Evolutionary conservation across 2,888 invertebrate species (phyloP).

Genomic region (Zaprionus obscuricornis): DNA sequence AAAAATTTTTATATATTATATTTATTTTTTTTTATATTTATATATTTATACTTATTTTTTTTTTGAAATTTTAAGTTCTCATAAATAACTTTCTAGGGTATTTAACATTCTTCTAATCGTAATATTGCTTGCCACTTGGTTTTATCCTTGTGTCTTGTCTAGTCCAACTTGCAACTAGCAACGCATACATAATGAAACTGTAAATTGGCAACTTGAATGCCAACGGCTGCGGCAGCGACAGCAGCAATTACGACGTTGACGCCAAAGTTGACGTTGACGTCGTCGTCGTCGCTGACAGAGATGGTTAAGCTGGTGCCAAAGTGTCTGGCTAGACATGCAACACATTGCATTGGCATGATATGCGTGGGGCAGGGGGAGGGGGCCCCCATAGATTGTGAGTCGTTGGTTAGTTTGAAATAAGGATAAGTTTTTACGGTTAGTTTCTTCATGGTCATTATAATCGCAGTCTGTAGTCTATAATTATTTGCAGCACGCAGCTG

Average conservation of each 20-base stretch:
- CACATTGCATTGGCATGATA: conserved; percentile 52
- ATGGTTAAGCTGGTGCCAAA: conserved; percentile 51
- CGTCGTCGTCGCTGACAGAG: too few species aligned
- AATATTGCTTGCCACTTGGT: too few species aligned
- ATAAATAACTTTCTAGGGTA: too few species aligned
- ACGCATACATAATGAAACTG: conserved; percentile 25
- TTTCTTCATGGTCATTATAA: conserved; percentile 57
- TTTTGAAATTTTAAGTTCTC: too few species aligned
- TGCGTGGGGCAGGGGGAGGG: not conserved
- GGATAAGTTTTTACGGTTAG: not conserved
- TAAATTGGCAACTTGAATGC: conserved; percentile 32
- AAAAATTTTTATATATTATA: too few species aligned
- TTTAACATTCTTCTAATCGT: too few species aligned
- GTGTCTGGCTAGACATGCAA: conserved; percentile 61
- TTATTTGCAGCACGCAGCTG: conserved; percentile 75
- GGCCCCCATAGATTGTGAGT: too few species aligned
- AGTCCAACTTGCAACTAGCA: too few species aligned
- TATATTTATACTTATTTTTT: too few species aligned
- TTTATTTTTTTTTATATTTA: too few species aligned
- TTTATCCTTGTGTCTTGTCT: too few species aligned
- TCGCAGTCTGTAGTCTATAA: conserved; percentile 58
- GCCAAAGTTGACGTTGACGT: not conserved
- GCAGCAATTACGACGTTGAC: conserved; percentile 4
- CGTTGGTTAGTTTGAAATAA: conserved; percentile 3
- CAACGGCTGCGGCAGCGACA: too few species aligned